Base-by-base conservation (phyloP, 2,113 vertebrate genomes). In the Craseonycteris thonglongyai region DNA sequence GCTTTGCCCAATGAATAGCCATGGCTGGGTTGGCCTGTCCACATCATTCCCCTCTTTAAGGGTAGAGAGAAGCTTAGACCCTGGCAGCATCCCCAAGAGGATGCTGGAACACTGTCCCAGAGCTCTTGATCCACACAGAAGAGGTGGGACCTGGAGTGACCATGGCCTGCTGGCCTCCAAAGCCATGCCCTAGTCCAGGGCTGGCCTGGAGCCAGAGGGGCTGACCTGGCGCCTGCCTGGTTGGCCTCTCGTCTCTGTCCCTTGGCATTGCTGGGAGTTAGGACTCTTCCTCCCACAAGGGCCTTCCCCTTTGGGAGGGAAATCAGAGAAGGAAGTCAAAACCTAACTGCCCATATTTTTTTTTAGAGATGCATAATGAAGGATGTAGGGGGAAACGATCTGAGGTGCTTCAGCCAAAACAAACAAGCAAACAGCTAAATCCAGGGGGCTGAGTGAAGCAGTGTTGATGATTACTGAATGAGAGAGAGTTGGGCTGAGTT, bases 231-330 rank as follows among this genome's bases (percentile, higher is more conserved):
- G 81, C 78, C 94, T 4, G 12, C 81, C 68, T 38, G 7, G 19
- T 65, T 94, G 85, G 93, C 82, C 89, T 81, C 45, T 91, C 88
- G 56, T 83, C 81, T 76, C 82, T 78, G 79, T 72, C 81, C 74
- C 51, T 75, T 82, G 86, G 88, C 91, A 66, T 15, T 7, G 72
- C 38, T 69, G 15, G 68, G 40, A 74, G 45, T 42, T 58, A 21
- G 18, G 74, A 75, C 81, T 69, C 74, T 68, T 89, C 78, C 28
- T 63, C 68, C 38, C 28, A 49, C 16, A n/a, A 78, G 45, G 47
- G 76, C 74, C 78, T 90, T 78, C 15, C 26, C 56, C 79, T 35
- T 80, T 22, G 49, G 81, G 65, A 85, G 59, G 22, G 74, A 76
- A 63, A 33, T 38, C 49, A 24, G 84, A 69, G 72, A 85, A 92